Conservation (phyloP, 2,888 invertebrate species). For the Isotomurus palustris region DNA sequence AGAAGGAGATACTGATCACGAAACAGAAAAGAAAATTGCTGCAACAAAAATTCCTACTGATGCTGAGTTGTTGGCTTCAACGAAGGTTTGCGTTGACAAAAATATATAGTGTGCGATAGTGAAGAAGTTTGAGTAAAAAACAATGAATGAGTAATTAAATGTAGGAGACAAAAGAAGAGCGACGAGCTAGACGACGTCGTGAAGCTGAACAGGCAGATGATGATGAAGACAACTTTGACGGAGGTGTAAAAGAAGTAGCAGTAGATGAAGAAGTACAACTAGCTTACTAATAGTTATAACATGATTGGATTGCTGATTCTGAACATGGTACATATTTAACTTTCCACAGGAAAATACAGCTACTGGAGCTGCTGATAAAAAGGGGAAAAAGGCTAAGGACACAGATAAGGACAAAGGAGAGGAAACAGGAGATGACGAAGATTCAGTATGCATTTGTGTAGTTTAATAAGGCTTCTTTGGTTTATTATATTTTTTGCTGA, state of each 20-base stretch:
- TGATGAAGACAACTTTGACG: no score
- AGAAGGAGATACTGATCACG: not conserved
- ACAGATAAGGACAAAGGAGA: not conserved
- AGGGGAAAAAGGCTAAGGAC: not conserved
- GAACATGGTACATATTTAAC: no score
- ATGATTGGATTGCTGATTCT: no score
- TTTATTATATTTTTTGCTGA: no score
- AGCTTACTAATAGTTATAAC: no score
- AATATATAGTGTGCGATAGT: not conserved
- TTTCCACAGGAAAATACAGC: no score
- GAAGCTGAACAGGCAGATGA: slow-evolving; percentile 9
- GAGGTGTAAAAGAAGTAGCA: no score
- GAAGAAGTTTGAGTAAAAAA: not conserved
- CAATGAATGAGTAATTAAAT: not conserved
- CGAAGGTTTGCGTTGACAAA: not conserved
- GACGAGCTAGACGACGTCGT: slow-evolving; percentile 15
- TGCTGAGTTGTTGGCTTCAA: not conserved
- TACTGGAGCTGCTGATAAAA: no score
- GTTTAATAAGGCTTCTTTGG: no score
- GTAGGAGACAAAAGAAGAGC: slow-evolving; percentile 32
- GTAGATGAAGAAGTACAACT: no score
- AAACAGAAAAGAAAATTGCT: not conserved
- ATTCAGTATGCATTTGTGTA: not conserved
- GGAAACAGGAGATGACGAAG: not conserved
- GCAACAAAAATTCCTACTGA: not conserved